Evolutionary conservation across 2,797 vertebrate genomes (phyloP).

Genomic region (Phoxinus dragarum): DNA sequence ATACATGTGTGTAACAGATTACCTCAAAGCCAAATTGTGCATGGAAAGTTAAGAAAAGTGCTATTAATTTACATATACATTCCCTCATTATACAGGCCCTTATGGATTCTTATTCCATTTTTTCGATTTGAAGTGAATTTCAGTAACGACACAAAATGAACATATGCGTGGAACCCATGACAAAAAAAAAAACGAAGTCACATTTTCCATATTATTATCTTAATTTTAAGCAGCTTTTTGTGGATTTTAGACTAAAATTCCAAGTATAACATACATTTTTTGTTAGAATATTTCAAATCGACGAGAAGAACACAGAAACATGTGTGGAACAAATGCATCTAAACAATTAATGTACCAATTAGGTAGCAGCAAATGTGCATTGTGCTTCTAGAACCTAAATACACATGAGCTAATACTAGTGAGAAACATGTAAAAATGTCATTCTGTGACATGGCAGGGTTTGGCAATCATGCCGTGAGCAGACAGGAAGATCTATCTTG

Average conservation of each 20-base stretch:
- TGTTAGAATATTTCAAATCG: not conserved
- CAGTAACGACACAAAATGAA: not conserved
- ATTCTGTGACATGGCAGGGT: not conserved
- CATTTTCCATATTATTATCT: not conserved
- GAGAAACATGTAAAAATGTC: not conserved
- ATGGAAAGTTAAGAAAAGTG: slow-evolving; percentile 36
- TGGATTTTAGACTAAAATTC: not conserved
- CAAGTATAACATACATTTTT: not conserved
- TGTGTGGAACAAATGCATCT: not conserved
- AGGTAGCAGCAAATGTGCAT: not conserved
- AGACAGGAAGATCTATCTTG: not conserved
- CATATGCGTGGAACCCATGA: not conserved
- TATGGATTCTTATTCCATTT: slow-evolving; percentile 6
- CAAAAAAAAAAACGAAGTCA: not conserved
- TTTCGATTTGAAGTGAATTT: not conserved
- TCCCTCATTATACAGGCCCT: slow-evolving; percentile 34
- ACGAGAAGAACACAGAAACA: not conserved
- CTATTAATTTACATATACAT: slow-evolving; percentile 14
- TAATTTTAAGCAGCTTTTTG: slow-evolving; percentile 9
- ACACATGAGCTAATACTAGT: not conserved
- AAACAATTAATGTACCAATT: not conserved
- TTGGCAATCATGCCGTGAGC: not conserved
- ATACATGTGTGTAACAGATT: not conserved
- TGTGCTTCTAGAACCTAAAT: not conserved
- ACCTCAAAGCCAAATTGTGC: not conserved